Conservation (phyloP, 1,140 invertebrate species). For the Goniozus legneri region DNA sequence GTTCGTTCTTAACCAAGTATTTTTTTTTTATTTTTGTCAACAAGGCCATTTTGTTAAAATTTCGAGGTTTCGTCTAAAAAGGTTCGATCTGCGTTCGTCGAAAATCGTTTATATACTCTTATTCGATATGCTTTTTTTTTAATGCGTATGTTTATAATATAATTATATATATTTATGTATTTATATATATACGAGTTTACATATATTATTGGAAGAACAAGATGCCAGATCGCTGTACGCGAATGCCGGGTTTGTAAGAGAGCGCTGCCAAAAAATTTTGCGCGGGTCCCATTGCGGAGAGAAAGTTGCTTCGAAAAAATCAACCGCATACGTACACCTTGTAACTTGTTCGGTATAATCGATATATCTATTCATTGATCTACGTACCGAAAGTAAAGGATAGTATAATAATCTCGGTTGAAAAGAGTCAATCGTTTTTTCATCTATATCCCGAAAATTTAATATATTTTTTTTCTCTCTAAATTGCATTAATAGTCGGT, state of each 20-base stretch:
- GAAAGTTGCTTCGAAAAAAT: constrained; percentile 27
- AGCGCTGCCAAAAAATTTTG: constrained; percentile 33
- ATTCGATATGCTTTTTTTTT: constrained; percentile 14
- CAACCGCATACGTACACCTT: too few relatives aligned
- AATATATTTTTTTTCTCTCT: too few relatives aligned
- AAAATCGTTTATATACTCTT: constrained; percentile 9
- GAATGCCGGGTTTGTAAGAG: constrained; percentile 25
- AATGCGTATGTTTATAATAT: constrained; percentile 16
- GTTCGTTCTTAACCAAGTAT: too few relatives aligned
- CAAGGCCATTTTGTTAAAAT: background rate
- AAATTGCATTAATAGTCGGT: too few relatives aligned
- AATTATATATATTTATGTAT: constrained; percentile 15
- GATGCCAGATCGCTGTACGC: constrained; percentile 23
- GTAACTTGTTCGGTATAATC: too few relatives aligned
- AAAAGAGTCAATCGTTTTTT: too few relatives aligned
- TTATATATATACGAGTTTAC: constrained; percentile 25
- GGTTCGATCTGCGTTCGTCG: background rate
- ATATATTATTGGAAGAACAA: constrained; percentile 35
- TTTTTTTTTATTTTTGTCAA: too few relatives aligned
- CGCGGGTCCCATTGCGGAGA: constrained; percentile 36
- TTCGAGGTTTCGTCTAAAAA: background rate
- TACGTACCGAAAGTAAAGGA: too few relatives aligned
- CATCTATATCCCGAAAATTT: too few relatives aligned
- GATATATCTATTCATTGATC: too few relatives aligned
- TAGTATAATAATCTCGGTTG: too few relatives aligned